Conservation (phyloP, 2,888 invertebrate genomes). For the Apotomis betuletana region DNA sequence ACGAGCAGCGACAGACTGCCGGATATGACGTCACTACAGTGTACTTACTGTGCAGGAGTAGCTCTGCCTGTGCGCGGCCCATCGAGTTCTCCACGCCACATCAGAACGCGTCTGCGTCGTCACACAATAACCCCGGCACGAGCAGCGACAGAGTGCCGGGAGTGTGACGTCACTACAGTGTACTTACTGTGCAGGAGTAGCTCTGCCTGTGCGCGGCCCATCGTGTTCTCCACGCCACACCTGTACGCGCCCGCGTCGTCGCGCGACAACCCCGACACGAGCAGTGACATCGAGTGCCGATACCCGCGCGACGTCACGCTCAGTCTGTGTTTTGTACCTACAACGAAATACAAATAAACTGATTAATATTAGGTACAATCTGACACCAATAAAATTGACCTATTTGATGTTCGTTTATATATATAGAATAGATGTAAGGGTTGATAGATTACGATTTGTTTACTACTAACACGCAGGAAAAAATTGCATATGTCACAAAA, state of each 20-base stretch:
- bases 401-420: too few relatives aligned
- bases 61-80: slow-evolving; percentile 86
- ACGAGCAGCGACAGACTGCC: slow-evolving; percentile 85
- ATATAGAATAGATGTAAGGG: too few relatives aligned
- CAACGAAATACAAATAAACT: slow-evolving; percentile 23
- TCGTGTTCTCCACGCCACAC: slow-evolving; percentile 86
- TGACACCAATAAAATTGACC: too few relatives aligned
- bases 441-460: too few relatives aligned
- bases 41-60: slow-evolving; percentile 86
- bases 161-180: slow-evolving; percentile 49
- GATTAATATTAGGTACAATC: too few relatives aligned
- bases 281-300: slow-evolving; percentile 85
- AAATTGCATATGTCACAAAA: too few relatives aligned
- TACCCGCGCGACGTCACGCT: slow-evolving; percentile 73
- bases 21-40: slow-evolving; percentile 49
- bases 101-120: slow-evolving; percentile 86
- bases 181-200: slow-evolving; percentile 86
- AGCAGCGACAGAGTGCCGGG: slow-evolving; percentile 85
- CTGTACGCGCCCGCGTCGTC: slow-evolving; percentile 87
- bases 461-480: too few relatives aligned
- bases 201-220: slow-evolving; percentile 86
- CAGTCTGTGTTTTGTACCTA: slow-evolving; percentile 69
- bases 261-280: slow-evolving; percentile 81
- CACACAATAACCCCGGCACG: slow-evolving; percentile 80
- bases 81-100: slow-evolving; percentile 87